Base-by-base conservation (phyloP, 1,140 invertebrate species). In the Psilanteris sp. region DNA sequence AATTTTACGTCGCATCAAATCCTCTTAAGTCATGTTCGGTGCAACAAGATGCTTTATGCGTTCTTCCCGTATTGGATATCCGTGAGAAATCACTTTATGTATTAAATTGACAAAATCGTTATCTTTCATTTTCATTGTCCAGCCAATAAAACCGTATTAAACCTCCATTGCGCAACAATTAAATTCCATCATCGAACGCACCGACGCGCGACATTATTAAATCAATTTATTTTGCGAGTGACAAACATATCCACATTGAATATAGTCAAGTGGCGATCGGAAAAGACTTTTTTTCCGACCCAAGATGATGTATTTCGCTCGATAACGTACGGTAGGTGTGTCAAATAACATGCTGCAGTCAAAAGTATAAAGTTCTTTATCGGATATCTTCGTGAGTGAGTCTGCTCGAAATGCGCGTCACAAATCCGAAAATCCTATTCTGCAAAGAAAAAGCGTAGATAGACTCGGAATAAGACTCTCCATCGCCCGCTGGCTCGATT, bases 361-460 rank as follows among this genome's bases (percentile, higher is more conserved):
- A 72, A 50, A 72, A 76, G 64, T 70, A 70, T 75, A 75, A 75
- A 70, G 74, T 72, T 72, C 59, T 62, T 68, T 48, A 68, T 77
- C 62, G 68, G 62, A 72, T 77, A 77, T 64, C 57, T 32, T 11
- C 1, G 15, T 24, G 46, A 68, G 64, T 46, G 67, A 46, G 55
- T 55, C 74, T 57, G 48, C 41, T 77, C 55, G 55, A 46, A 55
- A 72, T 62, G 62, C 75, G 57, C 68, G 55, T 68, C 55, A 55
- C 67, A 72, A 77, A 73, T 68, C 62, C 68, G 50, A 73, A 73
- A 77, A 73, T 77, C 68, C 68, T 59, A 73, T 72, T 70, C 44
- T 34, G 4, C 2, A 10, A 44, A 61, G 29, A 55, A 68, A 55
- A 32, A 54, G 68, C 37, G 36, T 64, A 66, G 57, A 54, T 59